Base-by-base conservation (phyloP, 1,140 invertebrate genomes). In the Idris sp. region DNA sequence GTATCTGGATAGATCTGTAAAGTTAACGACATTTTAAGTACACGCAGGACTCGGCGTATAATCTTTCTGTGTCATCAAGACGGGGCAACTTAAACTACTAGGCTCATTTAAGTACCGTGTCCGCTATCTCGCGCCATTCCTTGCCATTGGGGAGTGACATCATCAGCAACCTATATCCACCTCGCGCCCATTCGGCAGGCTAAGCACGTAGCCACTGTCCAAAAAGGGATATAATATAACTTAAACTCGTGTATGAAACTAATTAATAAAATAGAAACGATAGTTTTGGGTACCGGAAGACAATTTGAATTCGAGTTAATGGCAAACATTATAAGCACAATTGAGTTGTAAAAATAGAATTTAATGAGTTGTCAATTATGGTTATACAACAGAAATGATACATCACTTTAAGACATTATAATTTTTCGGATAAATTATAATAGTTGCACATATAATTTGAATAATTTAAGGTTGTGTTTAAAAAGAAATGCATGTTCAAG, bases 41-140 rank as follows among this genome's bases (percentile, higher is more conserved):
- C 40, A 77, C 58, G 40, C 69, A 74, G 56, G 64, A 76, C 78
- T 64, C 79, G 79, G 74, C 77, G 65, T 74, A 53, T 78, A 83
- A 85, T 85, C 83, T 84, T 80, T 85, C 72, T 86, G 80, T 86
- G 81, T 69, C 82, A 86, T 85, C 83, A 77, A 78, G 73, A 80
- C 79, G 79, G 72, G 77, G 65, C 75, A 67, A 65, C 79, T 81
- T 80, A 82, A 84, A 82, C 81, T n/a, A n/a, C n/a, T 83, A 83
- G 81, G 65, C 72, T 77, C 68, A 78, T 74, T 80, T 82, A 80
- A 65, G 62, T 78, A 67, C 74, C 58, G 73, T 81, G 80, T 81
- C 77, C 81, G 71, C 59, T 81, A 74, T 73, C 76, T 74, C 73
- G 72, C 68, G 58, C 67, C 40, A 38, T 79, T 76, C 64, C 74